A percentile compares a stretch with the other conserved stretches of the same genome.
These are phyloP conservation scores for Mamestra brassicae DNA, from an alignment of 2,888 invertebrate genomes.

Conservation along the genomic window DNA sequence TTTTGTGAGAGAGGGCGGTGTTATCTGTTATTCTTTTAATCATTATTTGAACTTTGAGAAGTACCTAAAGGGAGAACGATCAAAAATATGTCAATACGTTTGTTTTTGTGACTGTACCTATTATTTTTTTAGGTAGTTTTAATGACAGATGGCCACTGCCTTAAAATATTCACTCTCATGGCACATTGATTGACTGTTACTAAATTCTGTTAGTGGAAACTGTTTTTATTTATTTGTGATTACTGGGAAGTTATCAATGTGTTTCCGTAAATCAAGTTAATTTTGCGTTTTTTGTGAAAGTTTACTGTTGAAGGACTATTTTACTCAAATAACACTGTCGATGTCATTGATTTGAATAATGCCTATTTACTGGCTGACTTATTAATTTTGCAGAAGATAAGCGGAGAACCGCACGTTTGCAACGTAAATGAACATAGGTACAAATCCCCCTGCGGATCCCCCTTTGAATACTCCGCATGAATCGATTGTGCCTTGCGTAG, in stretches of 20 bases:
- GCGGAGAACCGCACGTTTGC: too few relatives aligned
- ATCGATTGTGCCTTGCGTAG: conserved; percentile 6
- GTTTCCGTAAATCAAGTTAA: too few relatives aligned
- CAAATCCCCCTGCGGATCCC: background rate
- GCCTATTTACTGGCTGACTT: background rate
- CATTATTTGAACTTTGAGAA: background rate
- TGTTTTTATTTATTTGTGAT: background rate
- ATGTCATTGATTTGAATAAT: background rate
- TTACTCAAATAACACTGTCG: background rate
- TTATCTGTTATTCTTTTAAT: background rate
- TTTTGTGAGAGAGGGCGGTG: background rate
- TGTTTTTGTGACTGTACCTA: background rate
- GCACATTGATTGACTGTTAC: background rate
- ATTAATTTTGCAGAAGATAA: background rate
- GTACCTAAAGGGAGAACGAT: background rate
- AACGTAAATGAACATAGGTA: background rate
- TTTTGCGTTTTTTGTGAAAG: background rate
- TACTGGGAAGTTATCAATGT: background rate
- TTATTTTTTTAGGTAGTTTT: background rate
- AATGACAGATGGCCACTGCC: background rate
- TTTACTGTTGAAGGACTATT: background rate
- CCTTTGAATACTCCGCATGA: background rate
- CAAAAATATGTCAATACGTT: background rate
- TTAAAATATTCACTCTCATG: background rate
- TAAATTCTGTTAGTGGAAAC: background rate